Percentiles rank a stretch among this genome's conserved stretches.
phyloP scores from a whole-genome alignment of 2,113 vertebrate species.

The Mobula birostris region DNA sequence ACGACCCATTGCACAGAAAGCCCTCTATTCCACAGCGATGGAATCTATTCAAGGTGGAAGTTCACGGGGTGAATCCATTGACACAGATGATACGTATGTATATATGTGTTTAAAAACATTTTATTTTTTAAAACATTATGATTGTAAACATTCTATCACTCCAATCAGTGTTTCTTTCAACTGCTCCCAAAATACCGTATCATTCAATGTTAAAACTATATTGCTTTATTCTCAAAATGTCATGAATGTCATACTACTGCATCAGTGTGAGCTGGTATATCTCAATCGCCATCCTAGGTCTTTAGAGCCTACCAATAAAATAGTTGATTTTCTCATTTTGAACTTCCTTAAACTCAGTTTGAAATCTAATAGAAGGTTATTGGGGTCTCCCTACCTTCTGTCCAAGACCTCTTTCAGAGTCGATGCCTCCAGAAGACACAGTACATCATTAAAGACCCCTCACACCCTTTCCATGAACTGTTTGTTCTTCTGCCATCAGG shows the following conservation, averaged over 20 bases:
- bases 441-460: too few species aligned
- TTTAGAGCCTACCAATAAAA: not conserved
- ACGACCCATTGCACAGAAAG: conserved; percentile 87
- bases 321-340: not conserved
- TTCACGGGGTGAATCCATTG: conserved; percentile 80
- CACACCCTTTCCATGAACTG: too few species aligned
- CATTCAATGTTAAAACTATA: not conserved
- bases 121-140: not conserved
- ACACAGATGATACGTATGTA: conserved; percentile 89
- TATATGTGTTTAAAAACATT: not conserved
- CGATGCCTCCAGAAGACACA: too few species aligned
- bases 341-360: not conserved
- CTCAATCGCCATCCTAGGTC: not conserved
- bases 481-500: too few species aligned
- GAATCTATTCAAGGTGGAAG: conserved; percentile 97
- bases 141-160: not conserved
- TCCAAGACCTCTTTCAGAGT: too few species aligned
- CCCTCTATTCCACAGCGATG: conserved; percentile 95
- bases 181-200: not conserved
- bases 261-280: not conserved
- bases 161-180: not conserved
- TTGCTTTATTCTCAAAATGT: not conserved
- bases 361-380: not conserved
- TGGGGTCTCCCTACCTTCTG: too few species aligned
- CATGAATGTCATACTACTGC: not conserved